Percentiles rank a stretch among this genome's conserved stretches.
Conservation (phyloP, 2,113 vertebrate species). For the Heterochromis multidens region DNA sequence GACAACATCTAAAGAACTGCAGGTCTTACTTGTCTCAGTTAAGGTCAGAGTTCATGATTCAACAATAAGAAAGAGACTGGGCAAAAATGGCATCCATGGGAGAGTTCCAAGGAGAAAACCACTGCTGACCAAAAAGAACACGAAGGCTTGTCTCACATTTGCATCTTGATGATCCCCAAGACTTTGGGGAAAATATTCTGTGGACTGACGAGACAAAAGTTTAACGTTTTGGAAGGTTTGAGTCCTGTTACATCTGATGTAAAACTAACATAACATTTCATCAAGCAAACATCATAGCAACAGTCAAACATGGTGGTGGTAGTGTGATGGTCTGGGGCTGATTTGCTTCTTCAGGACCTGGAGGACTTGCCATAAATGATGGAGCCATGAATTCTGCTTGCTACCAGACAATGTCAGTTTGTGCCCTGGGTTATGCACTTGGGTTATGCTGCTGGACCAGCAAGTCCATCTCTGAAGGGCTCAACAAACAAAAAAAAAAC, state of each 20-base stretch:
- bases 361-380: neutral
- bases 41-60: neutral
- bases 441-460: too few species aligned
- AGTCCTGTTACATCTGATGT: neutral
- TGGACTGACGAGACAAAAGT: neutral
- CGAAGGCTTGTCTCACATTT: neutral
- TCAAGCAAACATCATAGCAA: too few species aligned
- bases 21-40: neutral
- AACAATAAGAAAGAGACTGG: neutral
- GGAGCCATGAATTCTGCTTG: neutral
- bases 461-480: neutral
- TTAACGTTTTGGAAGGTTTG: neutral
- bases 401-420: too few species aligned
- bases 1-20: neutral
- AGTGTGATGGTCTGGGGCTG: neutral
- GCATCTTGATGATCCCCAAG: neutral
- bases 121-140: neutral
- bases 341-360: neutral
- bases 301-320: too few species aligned
- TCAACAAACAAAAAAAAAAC: neutral
- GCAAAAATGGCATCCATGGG: neutral
- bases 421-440: too few species aligned
- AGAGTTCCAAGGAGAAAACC: neutral
- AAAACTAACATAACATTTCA: neutral
- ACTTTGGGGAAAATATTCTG: neutral